Evolutionary conservation across 2,113 vertebrate genomes (phyloP), one percentile per base, ranked within the genome.

Genomic region (Pipa parva): DNA sequence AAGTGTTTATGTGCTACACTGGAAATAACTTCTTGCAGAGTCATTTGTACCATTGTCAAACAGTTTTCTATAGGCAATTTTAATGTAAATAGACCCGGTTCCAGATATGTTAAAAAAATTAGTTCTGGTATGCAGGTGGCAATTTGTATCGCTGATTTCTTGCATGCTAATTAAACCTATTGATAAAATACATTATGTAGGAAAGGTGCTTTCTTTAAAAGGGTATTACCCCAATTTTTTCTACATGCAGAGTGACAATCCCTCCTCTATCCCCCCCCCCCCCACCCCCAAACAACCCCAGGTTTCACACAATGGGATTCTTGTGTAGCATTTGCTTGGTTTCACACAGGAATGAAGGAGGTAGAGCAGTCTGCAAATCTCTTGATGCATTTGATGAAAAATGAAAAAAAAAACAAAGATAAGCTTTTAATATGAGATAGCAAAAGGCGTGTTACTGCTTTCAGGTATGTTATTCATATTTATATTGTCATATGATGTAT

Each of bases 331-430:
- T 31, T 61, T 24, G 66, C 48, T 45, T 54, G 48, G 49, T 61
- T 70, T 54, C 66, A 61, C 66, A 70, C 57, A 70, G 58, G 66
- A 70, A 70, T 70, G 66, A 70, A 42, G 57, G 57, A 52, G 66
- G 20, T 25, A 31, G 18, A 22, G 46, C 13, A 11, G 12, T 4
- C 24, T 42, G 48, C 31, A 45, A 25, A 61, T 33, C 26, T 27
- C 33, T 20, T 37, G 25, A 24, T n/a, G 48, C 48, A 42, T 49
- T 8, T 22, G n/a, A 22, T 49, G 21, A 24, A 22, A 24, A 49
- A 49, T 21, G 7, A 22, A 22, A 24, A 4, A 13, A 24, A 8
- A n/a, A 13, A 18, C 21, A 36, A 15, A 61, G 57, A 61, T 54
- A 61, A 69, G 12, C 49, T 60, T 60, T 45, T n/a, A 27, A 28